These are phyloP conservation scores for Magallana gigas DNA, from an alignment of 1,140 invertebrate species.

Conservation along the genomic window DNA sequence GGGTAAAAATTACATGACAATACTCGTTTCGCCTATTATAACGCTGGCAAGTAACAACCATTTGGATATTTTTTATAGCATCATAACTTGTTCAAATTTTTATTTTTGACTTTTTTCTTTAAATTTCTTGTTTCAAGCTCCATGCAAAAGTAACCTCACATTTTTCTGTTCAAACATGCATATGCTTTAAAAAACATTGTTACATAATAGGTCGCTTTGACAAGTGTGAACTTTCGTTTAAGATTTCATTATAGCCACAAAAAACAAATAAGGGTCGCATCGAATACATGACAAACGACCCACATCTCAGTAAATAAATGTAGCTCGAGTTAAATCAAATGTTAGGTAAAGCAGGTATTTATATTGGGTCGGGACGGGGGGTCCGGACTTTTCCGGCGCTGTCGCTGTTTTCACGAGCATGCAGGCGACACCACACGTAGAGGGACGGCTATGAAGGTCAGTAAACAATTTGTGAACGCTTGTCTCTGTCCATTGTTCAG, in stretches of 20 bases:
- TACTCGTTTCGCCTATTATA: too few species aligned
- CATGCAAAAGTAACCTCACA: too few species aligned
- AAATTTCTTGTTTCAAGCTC: too few species aligned
- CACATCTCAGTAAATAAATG: neutral
- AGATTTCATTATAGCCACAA: neutral
- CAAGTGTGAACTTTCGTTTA: neutral
- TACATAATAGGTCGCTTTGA: neutral
- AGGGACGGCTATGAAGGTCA: neutral
- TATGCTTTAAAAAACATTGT: too few species aligned
- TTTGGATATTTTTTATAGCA: too few species aligned
- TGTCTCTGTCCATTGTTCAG: slow-evolving; percentile 15
- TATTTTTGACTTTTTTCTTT: too few species aligned
- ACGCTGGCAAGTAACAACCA: too few species aligned
- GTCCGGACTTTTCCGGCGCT: neutral
- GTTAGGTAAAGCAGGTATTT: neutral
- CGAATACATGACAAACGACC: neutral
- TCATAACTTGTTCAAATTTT: too few species aligned
- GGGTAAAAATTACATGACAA: too few species aligned
- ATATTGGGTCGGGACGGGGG: neutral
- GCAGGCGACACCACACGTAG: slow-evolving; percentile 31
- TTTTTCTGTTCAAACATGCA: too few species aligned
- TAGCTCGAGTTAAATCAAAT: neutral
- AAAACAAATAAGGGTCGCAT: neutral
- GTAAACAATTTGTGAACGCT: slow-evolving; percentile 12
- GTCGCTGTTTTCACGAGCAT: neutral